phyloP scores from a whole-genome alignment of 92 coral and sea anemone species.

The Actinernus sp. region DNA sequence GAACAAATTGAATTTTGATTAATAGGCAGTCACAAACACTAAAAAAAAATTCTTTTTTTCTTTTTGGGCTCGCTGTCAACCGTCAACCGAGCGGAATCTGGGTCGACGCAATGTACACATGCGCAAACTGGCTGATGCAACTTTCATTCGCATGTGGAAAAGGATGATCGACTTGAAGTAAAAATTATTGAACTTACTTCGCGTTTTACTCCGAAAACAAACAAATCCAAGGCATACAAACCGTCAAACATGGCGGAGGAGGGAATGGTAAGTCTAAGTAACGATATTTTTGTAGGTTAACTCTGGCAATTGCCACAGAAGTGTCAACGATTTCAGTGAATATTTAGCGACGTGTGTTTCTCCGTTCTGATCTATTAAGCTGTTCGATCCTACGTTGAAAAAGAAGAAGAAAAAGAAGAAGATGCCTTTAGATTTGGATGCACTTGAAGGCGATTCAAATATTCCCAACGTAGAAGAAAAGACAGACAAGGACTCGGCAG shows the following conservation, averaged over 20 bases:
- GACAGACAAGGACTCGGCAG: constrained; percentile 50
- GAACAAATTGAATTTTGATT: too few species aligned
- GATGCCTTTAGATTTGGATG: constrained; percentile 83
- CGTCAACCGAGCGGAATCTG: too few species aligned
- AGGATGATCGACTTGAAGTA: neutral
- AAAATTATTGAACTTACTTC: neutral
- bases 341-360: neutral
- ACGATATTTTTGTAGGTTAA: neutral
- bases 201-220: neutral
- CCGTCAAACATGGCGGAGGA: constrained; percentile 75
- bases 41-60: too few species aligned
- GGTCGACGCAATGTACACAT: constrained; percentile 48
- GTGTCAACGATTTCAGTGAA: neutral
- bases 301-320: neutral
- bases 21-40: too few species aligned
- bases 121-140: constrained; percentile 94
- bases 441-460: constrained; percentile 56
- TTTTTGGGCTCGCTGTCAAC: too few species aligned
- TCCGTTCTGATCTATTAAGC: constrained; percentile 18
- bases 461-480: constrained; percentile 52
- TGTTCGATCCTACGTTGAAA: constrained; percentile 92
- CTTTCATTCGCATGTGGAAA: constrained; percentile 59
- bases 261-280: constrained; percentile 72
- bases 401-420: constrained; percentile 98
- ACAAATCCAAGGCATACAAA: neutral